Percentiles rank a stretch among this genome's conserved stretches.
Evolutionary conservation across 2,113 vertebrate genomes (phyloP).

Genomic region (Salvelinus sp.): DNA sequence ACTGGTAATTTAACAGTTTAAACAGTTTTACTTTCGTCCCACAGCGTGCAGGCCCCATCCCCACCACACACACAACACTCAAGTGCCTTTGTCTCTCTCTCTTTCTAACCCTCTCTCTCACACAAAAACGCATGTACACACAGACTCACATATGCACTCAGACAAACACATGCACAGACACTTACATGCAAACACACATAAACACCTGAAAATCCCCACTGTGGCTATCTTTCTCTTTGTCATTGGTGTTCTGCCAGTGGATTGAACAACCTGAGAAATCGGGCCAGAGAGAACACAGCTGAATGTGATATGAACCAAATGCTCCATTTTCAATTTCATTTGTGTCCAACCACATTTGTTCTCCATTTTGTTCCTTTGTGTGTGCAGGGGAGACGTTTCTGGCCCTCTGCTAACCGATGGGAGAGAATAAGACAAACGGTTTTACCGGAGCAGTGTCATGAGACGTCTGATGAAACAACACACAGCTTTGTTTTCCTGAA

Average conservation of each 20-base stretch:
- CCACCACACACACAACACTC: no score
- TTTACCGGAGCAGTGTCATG: no score
- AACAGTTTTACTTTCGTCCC: neutral
- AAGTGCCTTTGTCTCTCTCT: no score
- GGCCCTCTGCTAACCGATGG: neutral
- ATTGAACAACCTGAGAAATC: neutral
- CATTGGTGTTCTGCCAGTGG: neutral
- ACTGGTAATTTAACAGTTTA: neutral
- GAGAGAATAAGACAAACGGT: neutral
- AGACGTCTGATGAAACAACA: no score
- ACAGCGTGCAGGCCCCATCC: neutral
- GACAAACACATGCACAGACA: neutral
- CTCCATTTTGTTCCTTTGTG: constrained; percentile 32
- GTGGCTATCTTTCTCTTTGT: neutral
- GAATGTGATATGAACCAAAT: constrained; percentile 32
- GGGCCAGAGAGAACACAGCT: constrained; percentile 20
- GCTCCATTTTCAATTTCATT: constrained; percentile 19
- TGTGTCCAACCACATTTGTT: constrained; percentile 51
- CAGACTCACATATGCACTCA: neutral
- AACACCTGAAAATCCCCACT: neutral
- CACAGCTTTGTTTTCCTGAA: no score
- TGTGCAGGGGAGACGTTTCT: constrained; percentile 16
- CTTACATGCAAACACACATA: neutral
- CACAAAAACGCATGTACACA: neutral
- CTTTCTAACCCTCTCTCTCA: neutral